These are phyloP conservation scores for Mythimna ferrago DNA, from an alignment of 2,888 invertebrate species.

Conservation along the genomic window DNA sequence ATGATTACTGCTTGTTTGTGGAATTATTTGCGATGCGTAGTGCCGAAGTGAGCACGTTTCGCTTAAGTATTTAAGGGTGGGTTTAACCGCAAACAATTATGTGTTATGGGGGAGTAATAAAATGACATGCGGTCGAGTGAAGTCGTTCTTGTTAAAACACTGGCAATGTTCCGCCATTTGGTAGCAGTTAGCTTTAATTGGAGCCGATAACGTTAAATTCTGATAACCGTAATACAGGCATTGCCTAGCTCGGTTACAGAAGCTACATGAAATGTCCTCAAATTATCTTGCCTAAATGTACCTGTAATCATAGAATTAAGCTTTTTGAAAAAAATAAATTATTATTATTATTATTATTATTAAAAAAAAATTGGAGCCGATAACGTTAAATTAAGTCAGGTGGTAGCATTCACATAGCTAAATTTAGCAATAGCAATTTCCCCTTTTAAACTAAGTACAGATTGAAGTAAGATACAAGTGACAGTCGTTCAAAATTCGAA, in stretches of 20 bases:
- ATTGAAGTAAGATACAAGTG: background rate
- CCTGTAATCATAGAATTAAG: too few relatives aligned
- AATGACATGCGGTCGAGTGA: constrained; percentile 77
- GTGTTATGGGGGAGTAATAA: constrained; percentile 74
- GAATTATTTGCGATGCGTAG: constrained; percentile 76
- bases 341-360: too few relatives aligned
- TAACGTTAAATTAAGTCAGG: constrained; percentile 30
- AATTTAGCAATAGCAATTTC: background rate
- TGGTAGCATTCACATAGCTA: background rate
- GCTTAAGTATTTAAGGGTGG: constrained; percentile 80
- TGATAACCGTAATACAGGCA: too few relatives aligned
- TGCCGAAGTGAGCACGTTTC: constrained; percentile 74
- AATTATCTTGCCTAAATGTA: too few relatives aligned
- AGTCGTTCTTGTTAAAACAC: constrained; percentile 72
- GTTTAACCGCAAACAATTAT: constrained; percentile 82
- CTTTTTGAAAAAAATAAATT: too few relatives aligned
- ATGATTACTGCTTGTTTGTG: constrained; percentile 75
- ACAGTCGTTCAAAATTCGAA: background rate
- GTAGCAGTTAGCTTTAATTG: constrained; percentile 64
- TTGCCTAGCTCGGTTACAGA: too few relatives aligned
- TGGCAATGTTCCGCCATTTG: constrained; percentile 66
- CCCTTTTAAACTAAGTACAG: background rate
- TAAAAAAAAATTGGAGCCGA: constrained; percentile 53
- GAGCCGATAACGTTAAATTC: constrained; percentile 30
- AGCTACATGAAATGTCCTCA: too few relatives aligned